Evolutionary conservation across 92 coral and sea anemone species (phyloP), one percentile per base, ranked within the genome.

Genomic region (Paragorgia papillata): DNA sequence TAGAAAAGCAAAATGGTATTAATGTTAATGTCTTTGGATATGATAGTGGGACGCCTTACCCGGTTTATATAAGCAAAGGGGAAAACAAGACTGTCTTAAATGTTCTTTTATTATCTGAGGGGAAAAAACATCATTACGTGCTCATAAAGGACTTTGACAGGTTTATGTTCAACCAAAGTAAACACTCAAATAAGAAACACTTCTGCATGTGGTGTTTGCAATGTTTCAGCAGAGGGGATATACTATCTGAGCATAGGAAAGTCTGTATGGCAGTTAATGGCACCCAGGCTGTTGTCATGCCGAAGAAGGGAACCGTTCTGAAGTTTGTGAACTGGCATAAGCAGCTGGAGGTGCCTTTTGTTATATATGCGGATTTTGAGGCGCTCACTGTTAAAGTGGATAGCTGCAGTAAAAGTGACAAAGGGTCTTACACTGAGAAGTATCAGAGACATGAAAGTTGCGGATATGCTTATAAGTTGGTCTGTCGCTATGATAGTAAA

Each of bases 341-440:
- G 57, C 76, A 85, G 56, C 33, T 85, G 19, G 43, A 37, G 4
- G 79, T 69, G 0, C 89, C 89, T 0, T 74, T 74, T 28, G 70
- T 39, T 5, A 56, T 73, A 17, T 80, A 80, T 26, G 80, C 85
- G 21, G 85, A 81, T 25, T 81, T 71, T 81, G 85, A 80, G 34
- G 71, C 71, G 29, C 14, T 56, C 1, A 56, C 62, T 1, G 33
- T 13, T 3, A 56, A 56, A 17, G 15, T 56, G 22, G 17, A 46
- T n/a, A 6, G 53, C 15, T 7, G 2, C n/a, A 15, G 30, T 31
- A 56, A 51, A 22, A n/a, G 7, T 22, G 7, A 28, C 28, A 28
- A 31, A 3, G 2, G 15, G 31, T 28, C 18, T 28, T 28, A 56
- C 10, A 56, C 62, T 17, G 30, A 56, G 3, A 22, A 3, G 2